These are phyloP conservation scores for Chrysotoxum bicinctum DNA, from an alignment of 2,888 invertebrate genomes.

Conservation along the genomic window DNA sequence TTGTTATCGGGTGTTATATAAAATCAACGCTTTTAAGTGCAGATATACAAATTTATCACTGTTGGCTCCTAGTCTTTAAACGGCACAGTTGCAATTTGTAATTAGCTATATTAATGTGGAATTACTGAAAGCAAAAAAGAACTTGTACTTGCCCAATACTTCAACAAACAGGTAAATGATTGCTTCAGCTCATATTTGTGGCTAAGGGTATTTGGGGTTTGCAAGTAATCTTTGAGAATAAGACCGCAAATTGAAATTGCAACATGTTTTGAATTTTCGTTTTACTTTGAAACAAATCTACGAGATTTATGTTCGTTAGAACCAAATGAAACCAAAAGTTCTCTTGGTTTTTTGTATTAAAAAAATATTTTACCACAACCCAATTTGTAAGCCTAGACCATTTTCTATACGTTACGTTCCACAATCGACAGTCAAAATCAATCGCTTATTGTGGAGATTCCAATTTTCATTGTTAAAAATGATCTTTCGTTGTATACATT, in stretches of 20 bases:
- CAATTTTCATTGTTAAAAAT: no score
- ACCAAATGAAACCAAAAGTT: no score
- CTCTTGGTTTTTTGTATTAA: no score
- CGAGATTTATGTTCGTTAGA: no score
- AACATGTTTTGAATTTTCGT: no score
- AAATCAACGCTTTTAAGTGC: background rate
- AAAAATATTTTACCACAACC: no score
- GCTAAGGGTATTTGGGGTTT: background rate
- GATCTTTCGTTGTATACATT: no score
- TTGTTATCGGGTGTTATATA: background rate
- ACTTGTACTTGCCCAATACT: background rate
- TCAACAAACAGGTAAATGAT: background rate
- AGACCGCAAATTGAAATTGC: background rate
- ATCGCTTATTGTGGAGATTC: no score
- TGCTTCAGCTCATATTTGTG: background rate
- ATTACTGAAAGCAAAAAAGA: background rate
- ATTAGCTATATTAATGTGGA: background rate
- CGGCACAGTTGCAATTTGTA: background rate
- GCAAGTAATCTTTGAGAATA: background rate
- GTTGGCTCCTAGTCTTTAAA: background rate
- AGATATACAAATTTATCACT: background rate
- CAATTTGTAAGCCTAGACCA: no score
- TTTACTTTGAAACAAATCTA: no score
- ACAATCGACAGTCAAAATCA: no score
- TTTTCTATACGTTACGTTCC: no score